Base-by-base conservation (phyloP, 2,113 vertebrate species). In the Chrysochloris asiatica region DNA sequence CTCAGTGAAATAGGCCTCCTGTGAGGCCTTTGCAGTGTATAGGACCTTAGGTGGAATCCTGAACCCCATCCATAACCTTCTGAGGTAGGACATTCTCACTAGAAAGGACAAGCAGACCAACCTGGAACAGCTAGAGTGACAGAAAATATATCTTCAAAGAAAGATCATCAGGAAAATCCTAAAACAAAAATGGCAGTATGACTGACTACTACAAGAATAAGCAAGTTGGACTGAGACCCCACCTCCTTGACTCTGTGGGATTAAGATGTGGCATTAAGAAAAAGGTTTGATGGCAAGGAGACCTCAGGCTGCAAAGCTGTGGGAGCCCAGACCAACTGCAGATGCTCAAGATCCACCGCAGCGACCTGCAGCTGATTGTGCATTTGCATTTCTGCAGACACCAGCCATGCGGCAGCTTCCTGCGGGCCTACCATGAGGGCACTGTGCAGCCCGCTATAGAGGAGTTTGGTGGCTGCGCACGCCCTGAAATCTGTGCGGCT, bases 291-390 rank as follows among this genome's bases (percentile, higher is more conserved):
- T 50, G 52, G 2, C 4, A 11, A 73, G 28, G 28, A 45, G n/a
- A 71, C 45, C 6, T 5, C 48, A 89, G 78, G 54, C 21, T 78
- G 30, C 21, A 99, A 94, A 98, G 98, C 87, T 97, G 97, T 0
- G 98, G 98, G 85, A 98, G 98, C 41, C 43, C 98, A 8, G 97
- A 97, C 0, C 98, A 98, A 6, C 98, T 98, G 82, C 99, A 99
- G 95, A 98, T 99, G 92, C 98, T 99, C 63, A 99, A 99, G 89
- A 97, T 99, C 93, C 98, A 99, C 48, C 98, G 98, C 43, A 99
- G 98, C 30, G 98, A 99, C 59, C 98, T 98, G 0, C 98, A 98
- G 86, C 97, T 99, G 83, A 99, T 99, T 1, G 97, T 99, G 50
- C 99, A 99, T 93, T 96, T 99, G 72, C 99, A 98, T 95, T 99